These are phyloP conservation scores for Athripsodes cinereus DNA, from an alignment of 2,888 invertebrate genomes.

Conservation along the genomic window DNA sequence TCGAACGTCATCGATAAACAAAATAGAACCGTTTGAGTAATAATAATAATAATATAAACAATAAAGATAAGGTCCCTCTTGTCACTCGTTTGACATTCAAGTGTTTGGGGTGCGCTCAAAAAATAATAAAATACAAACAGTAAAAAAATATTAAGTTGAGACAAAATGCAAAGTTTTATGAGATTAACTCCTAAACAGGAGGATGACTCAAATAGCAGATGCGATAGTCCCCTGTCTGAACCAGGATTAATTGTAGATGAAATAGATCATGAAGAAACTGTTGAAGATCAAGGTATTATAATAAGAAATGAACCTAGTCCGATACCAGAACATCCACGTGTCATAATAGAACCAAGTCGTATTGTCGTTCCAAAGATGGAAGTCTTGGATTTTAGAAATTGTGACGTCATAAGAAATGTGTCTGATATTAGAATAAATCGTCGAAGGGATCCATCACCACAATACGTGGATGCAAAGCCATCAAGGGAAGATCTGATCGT, in stretches of 20 bases:
- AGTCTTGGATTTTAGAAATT: conserved; percentile 15
- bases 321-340: conserved; percentile 20
- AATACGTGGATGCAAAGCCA: conserved; percentile 6
- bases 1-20: conserved; percentile 17
- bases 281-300: conserved; percentile 14
- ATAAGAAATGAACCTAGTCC: conserved; percentile 4
- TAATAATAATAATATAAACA: conserved; percentile 6
- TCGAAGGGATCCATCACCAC: neutral
- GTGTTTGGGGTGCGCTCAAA: neutral
- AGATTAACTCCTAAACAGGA: conserved; percentile 21
- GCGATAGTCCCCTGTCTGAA: conserved; percentile 11
- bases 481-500: conserved; percentile 11
- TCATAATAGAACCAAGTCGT: conserved; percentile 25
- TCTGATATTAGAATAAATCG: conserved; percentile 11
- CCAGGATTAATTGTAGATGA: conserved; percentile 13
- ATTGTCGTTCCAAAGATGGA: conserved; percentile 11
- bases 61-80: conserved; percentile 11
- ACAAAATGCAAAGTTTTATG: conserved; percentile 21
- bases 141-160: neutral
- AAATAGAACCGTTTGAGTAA: conserved; percentile 6
- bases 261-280: conserved; percentile 25
- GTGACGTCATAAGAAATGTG: conserved; percentile 17
- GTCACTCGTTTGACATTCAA: conserved; percentile 18
- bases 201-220: conserved; percentile 12
- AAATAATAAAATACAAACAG: neutral